Evolutionary conservation across 2,888 invertebrate species (phyloP), one percentile per base, ranked within the genome.

Genomic region (Stenichneumon culpator): DNA sequence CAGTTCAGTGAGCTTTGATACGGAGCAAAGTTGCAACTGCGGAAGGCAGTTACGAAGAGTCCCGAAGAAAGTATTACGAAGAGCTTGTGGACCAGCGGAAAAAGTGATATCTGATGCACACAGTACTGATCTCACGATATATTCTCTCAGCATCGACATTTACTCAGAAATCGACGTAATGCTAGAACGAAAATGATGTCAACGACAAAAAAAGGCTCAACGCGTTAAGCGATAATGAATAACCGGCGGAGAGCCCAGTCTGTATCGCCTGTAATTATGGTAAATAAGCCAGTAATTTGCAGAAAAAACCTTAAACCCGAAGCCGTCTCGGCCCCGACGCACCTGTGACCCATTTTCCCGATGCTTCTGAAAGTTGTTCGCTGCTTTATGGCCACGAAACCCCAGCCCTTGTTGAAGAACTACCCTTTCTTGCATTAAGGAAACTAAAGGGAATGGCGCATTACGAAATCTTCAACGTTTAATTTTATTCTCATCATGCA

Each of bases 251-350:
- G n/a, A 63, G 5, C 7, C 32, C 1, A n/a, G 16, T 60, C 7
- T n/a, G 63, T n/a, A 57, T 11, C 22, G 63, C 75, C 22, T 65
- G 81, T 82, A 84, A 84, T 84, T 84, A 78, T 78, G 82, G 82
- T 84, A 78, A 84, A 78, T 73, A 82, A 84, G 77, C 72, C 57
- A 50, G 77, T 82, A 84, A 82, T 82, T 82, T 77, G 67, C 39
- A 50, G 60, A 60, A 47, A 84, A 84, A 84, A 68, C 67, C 67
- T 57, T 65, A 57, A 77, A 67, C 63, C 67, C 39, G 57, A 70
- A 28, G 44, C 70, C 9, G 25, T 65, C 74, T 47, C 50, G 44
- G 28, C 14, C 28, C 57, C 22, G 32, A 78, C 73, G 84, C 84
- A 84, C 78, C 82, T 84, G 84, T 68, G 84, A 73, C 82, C 60